Conservation (phyloP, 2,797 vertebrate genomes). For the Glossophaga mutica region DNA sequence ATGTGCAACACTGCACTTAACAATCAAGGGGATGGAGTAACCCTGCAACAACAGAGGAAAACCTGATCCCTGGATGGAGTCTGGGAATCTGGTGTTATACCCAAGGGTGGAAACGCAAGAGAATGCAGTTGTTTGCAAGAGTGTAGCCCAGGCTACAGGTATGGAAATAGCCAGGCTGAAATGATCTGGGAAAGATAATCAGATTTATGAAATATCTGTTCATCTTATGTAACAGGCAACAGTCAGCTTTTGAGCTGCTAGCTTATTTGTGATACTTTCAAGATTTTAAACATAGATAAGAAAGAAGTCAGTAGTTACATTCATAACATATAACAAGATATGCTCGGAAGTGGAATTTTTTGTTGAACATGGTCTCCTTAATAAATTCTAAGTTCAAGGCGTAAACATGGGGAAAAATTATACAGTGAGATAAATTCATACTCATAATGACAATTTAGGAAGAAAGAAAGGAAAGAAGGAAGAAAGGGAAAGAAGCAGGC, state of each 20-base stretch:
- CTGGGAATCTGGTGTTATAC: not conserved
- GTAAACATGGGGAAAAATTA: not conserved
- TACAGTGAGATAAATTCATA: not conserved
- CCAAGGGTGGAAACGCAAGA: not conserved
- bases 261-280: slow-evolving; percentile 32
- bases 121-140: not conserved
- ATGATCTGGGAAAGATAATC: slow-evolving; percentile 6
- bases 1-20: not conserved
- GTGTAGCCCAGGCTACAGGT: not conserved
- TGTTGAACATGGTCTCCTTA: not conserved
- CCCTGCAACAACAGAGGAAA: not conserved
- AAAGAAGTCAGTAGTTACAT: slow-evolving; percentile 54
- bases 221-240: not conserved
- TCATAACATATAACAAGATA: not conserved
- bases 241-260: not conserved
- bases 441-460: not conserved
- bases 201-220: not conserved
- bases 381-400: not conserved
- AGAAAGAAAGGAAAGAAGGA: not conserved
- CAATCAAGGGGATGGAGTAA: not conserved
- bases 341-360: not conserved
- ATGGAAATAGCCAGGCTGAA: not conserved
- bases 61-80: not conserved
- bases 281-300: slow-evolving; percentile 40
- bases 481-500: too few species aligned